Evolutionary conservation across 1,140 invertebrate species (phyloP), one percentile per base, ranked within the genome.

Genomic region (Heterodera schachtii): DNA sequence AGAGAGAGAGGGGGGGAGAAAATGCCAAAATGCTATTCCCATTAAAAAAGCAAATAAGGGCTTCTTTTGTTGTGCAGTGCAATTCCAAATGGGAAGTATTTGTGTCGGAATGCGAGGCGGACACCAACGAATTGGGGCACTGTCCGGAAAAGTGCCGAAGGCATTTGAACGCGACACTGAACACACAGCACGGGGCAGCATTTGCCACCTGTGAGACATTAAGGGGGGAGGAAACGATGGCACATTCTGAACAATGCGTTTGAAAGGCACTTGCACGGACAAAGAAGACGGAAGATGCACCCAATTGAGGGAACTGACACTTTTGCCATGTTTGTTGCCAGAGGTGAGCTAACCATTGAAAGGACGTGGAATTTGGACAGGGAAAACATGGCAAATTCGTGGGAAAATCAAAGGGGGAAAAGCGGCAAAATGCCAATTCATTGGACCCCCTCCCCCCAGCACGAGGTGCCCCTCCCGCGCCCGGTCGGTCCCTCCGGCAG

Each of bases 61-160:
- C 31, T 60, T 16, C 16, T 9, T 46, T 43, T n/a, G 43, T 2
- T 75, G 9, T 81, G 9, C 41, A 83, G 80, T 87, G 86, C 78
- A 87, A 87, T 52, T 73, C 86, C 9, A 87, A 87, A 76, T 87
- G 86, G 86, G 87, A 87, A 81, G 82, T 89, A 69, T 87, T 82
- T 49, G 74, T 89, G 21, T 86, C 84, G 46, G 86, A 87, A 75
- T 87, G 86, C 73, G 86, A 87, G 78, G 78, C 81, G n/a, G 87
- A 87, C 57, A 88, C 86, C 21, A 83, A 78, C 60, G 60, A 81
- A 57, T 60, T 76, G 69, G 85, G 87, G 43, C 75, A 73, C 41
- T 87, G 86, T 76, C 81, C 85, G 21, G 79, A 86, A 21, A 87
- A 89, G 66, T 87, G 86, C 76, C 78, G 67, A 47, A 13, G 75